Evolutionary conservation across 1,140 invertebrate species (phyloP), one percentile per base, ranked within the genome.

Genomic region (Drosophila pseudoananassae): DNA sequence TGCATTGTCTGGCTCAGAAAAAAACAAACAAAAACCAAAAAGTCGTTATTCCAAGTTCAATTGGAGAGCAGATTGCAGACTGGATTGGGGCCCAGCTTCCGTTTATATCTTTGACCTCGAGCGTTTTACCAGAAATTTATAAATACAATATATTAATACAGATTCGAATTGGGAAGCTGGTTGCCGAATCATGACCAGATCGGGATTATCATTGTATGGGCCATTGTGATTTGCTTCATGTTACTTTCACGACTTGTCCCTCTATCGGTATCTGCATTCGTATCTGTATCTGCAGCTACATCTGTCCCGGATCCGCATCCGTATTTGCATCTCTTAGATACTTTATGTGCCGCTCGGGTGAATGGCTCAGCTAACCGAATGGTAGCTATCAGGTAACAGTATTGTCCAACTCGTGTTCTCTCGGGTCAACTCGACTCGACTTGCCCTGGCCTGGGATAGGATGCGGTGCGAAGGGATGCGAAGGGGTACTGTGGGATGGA

Each of bases 221-320:
- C 69, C 52, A 50, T 74, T 79, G 77, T 71, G 72, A 69, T 69
- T 77, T 77, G 53, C 53, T 75, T 83, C 66, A 61, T 84, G 71
- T 76, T 82, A 83, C 80, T 84, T 84, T 84, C 80, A 84, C 80
- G 80, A 84, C 83, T 84, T 77, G 33, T 72, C 45, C 36, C 31
- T 40, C 14, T 12, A 17, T 31, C 43, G 33, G 45, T 15, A 7
- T 14, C 25, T 17, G 9, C 7, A 14, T 20, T n/a, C 5, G 46
- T 25, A 14, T 27, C 27, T 43, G 10, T n/a, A 29, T 38, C 52
- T 17, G 27, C 29, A 36, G 12, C 36, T 33, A 20, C 25, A 25
- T 14, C 59, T 6, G 6, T n/a, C 40, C 14, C 15, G 29, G 3
- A 66, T 53, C 58, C 27, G 23, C 4, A 53, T 46, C 64, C 23